phyloP scores from a whole-genome alignment of 2,888 invertebrate species.

The Ptilodon capucinus region DNA sequence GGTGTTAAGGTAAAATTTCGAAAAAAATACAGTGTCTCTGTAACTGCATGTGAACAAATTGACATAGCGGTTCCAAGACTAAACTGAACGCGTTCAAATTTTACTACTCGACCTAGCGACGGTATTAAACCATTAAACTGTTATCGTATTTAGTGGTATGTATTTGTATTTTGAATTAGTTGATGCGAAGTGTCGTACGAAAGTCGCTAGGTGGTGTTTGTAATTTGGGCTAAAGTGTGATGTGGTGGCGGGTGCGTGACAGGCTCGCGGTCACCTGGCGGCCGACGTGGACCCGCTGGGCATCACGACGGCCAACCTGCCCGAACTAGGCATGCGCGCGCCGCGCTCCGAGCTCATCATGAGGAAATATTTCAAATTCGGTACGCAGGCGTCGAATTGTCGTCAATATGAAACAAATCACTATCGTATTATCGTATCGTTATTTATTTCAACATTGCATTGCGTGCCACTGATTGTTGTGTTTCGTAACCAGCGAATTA shows the following conservation, averaged over 20 bases:
- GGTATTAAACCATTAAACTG: background rate
- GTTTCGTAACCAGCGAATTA: conserved; percentile 54
- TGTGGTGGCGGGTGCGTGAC: conserved; percentile 71
- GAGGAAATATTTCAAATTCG: conserved; percentile 82
- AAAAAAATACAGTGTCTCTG: conserved; percentile 24
- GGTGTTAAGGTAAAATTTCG: conserved; percentile 7
- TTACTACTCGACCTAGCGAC: conserved; percentile 49
- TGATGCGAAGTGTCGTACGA: conserved; percentile 5
- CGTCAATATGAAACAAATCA: conserved; percentile 57
- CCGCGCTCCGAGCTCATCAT: conserved; percentile 80
- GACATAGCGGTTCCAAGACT: conserved; percentile 50
- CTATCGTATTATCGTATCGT: conserved; percentile 43
- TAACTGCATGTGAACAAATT: conserved; percentile 48
- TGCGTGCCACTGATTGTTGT: conserved; percentile 57
- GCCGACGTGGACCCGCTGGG: conserved; percentile 97
- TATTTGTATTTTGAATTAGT: background rate
- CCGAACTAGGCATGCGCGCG: conserved; percentile 77
- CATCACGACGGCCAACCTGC: conserved; percentile 89
- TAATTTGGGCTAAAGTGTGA: conserved; percentile 58
- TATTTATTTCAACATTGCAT: conserved; percentile 51
- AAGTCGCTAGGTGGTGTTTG: conserved; percentile 47
- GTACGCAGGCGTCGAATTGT: conserved; percentile 62
- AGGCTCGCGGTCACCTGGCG: conserved; percentile 97
- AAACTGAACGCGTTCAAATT: conserved; percentile 39
- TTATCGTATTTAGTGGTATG: background rate